A percentile compares a stretch with the other conserved stretches of the same genome.
Conservation (phyloP, 2,113 vertebrate genomes). For the Platichthys flesus region DNA sequence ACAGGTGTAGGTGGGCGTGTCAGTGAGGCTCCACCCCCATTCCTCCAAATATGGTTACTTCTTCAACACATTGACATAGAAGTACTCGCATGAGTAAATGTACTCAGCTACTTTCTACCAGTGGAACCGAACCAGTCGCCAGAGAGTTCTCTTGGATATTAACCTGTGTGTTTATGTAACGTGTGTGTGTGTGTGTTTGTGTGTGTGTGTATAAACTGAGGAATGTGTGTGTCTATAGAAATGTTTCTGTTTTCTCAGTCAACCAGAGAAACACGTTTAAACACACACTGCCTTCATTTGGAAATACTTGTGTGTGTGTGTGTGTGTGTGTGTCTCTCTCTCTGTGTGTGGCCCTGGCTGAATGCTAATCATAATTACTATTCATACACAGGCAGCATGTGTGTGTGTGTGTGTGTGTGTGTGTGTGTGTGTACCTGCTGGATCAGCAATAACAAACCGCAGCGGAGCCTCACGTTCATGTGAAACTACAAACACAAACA, state of each 20-base stretch:
- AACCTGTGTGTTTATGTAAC: slow-evolving; percentile 33
- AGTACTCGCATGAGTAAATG: no score
- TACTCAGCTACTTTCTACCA: no score
- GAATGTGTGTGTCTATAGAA: slow-evolving; percentile 60
- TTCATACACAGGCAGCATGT: slow-evolving; percentile 36
- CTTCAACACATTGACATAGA: no score
- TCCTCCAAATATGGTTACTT: no score
- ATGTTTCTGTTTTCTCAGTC: slow-evolving; percentile 74
- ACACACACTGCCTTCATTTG: slow-evolving; percentile 67
- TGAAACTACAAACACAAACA: slow-evolving; percentile 59
- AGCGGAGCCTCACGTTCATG: slow-evolving; percentile 42
- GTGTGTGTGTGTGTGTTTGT: slow-evolving; percentile 53
- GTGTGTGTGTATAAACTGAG: slow-evolving; percentile 49
- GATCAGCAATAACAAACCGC: slow-evolving; percentile 67
- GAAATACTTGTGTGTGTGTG: slow-evolving; percentile 54
- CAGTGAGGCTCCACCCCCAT: no score
- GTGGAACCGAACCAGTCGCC: no score
- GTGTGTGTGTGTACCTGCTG: slow-evolving; percentile 48
- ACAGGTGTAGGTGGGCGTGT: no score
- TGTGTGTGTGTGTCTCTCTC: slow-evolving; percentile 15
- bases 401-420: slow-evolving; percentile 20
- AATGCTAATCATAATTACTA: slow-evolving; percentile 73
- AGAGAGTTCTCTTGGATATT: slow-evolving; percentile 20
- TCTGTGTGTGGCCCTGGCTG: slow-evolving; percentile 67
- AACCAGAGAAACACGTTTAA: slow-evolving; percentile 66